Conservation (phyloP, 1,140 invertebrate genomes). For the Drosophila bocqueti region DNA sequence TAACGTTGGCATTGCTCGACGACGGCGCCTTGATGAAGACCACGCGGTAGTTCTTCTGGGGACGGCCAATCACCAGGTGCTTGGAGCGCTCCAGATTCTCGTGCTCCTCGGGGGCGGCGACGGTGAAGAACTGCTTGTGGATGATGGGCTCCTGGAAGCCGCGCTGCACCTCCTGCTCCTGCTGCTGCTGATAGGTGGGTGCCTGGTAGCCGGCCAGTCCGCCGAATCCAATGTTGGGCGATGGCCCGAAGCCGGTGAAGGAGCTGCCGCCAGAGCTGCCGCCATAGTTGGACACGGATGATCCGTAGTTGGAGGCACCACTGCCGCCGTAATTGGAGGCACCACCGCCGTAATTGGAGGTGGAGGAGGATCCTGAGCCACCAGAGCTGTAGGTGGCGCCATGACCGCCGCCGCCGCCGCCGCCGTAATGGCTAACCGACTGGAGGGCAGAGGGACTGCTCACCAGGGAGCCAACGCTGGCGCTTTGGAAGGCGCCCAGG, state of each 20-base stretch:
- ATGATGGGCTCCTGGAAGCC: slow-evolving; percentile 72
- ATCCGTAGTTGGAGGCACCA: slow-evolving; percentile 10
- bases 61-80: slow-evolving; percentile 85
- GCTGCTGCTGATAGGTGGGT: slow-evolving; percentile 71
- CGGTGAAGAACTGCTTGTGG: slow-evolving; percentile 79
- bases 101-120: slow-evolving; percentile 80
- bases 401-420: slow-evolving; percentile 17
- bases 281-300: slow-evolving; percentile 14
- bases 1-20: slow-evolving; percentile 87
- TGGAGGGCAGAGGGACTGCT: slow-evolving; percentile 27
- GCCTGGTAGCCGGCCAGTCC: slow-evolving; percentile 63
- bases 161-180: slow-evolving; percentile 58
- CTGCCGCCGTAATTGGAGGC: slow-evolving; percentile 10
- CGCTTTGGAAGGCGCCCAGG: slow-evolving; percentile 65
- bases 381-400: slow-evolving; percentile 11
- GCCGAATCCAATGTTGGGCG: slow-evolving; percentile 68
- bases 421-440: slow-evolving; percentile 20
- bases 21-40: slow-evolving; percentile 94
- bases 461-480: slow-evolving; percentile 66
- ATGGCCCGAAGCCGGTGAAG: slow-evolving; percentile 62
- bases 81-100: slow-evolving; percentile 71
- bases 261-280: slow-evolving; percentile 15
- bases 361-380: slow-evolving; percentile 1
- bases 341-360: not conserved
- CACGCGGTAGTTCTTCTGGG: slow-evolving; percentile 94